Evolutionary conservation across 2,797 vertebrate genomes (phyloP).

Genomic region (Scleropages formosus): DNA sequence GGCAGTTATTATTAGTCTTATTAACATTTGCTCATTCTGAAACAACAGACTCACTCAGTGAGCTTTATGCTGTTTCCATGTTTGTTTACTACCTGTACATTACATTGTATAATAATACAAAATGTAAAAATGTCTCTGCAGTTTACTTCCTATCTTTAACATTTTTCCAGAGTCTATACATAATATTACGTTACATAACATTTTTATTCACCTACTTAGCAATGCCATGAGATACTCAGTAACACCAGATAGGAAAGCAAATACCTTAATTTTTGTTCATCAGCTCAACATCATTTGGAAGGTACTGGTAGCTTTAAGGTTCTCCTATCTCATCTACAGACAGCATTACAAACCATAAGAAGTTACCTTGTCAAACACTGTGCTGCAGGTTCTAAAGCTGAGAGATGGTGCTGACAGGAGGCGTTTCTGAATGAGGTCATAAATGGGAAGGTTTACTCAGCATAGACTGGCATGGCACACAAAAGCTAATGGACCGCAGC

Average conservation of each 20-base stretch:
- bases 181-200: not conserved
- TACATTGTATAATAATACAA: no score
- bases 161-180: no score
- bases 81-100: no score
- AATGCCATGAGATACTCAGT: not conserved
- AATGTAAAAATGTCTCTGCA: no score
- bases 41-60: no score
- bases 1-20: no score
- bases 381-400: slow-evolving; percentile 81
- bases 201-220: not conserved
- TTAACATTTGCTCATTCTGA: no score
- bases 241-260: not conserved
- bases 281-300: slow-evolving; percentile 24
- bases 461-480: slow-evolving; percentile 60
- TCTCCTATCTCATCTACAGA: not conserved
- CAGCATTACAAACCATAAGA: slow-evolving; percentile 4
- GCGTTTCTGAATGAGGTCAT: slow-evolving; percentile 77
- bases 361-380: slow-evolving; percentile 78
- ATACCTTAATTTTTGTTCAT: not conserved
- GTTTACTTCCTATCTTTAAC: no score
- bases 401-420: slow-evolving; percentile 79
- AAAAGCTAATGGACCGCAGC: no score
- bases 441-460: slow-evolving; percentile 45
- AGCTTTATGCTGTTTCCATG: no score
- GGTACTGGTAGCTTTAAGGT: not conserved